Base-by-base conservation (phyloP, 2,113 vertebrate species). In the Cyphomyrus discorhynchus region DNA sequence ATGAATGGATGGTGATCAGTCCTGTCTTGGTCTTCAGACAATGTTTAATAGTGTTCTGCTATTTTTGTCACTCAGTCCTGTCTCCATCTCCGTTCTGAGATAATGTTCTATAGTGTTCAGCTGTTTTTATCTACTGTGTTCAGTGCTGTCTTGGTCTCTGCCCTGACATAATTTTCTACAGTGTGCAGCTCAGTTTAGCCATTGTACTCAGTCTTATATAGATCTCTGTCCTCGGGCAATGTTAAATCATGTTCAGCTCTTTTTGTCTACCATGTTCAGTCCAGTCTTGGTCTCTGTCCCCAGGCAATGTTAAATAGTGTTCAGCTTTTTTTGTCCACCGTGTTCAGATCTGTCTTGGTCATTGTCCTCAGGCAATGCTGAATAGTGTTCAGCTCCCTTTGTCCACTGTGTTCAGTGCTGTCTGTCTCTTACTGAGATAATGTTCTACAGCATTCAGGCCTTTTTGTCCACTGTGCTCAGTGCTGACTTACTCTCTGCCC, bases 131-230 rank as follows among this genome's bases (percentile, higher is more conserved):
- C 24, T 24, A 62, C 21, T 13, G 7, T 85, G 46, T 17, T 42
- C 6, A 50, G 47, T 83, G 8, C 31, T 27, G 13, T 47, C 27
- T 31, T 46, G 56, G 6, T 84, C 4, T 52, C 66, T 42, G 42
- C 87, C 49, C 9, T n/a, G 88, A 99, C 98, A 95, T 99, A 50
- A 96, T 99, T 87, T 96, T 99, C 89, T 98, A 99, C 58, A 62
- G 6, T 62, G 24, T 62, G 24, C 58, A 3, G 24, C 58, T 62
- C 24, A n/a, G 24, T 62, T 66, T 66, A 7, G 27, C 58, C 58
- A 9, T 62, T 62, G 58, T 85, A 46, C 13, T 82, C 13, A 50
- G 49, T 58, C 13, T 31, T 27, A 82, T n/a, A 17, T 66, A 2
- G 35, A 35, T 42, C 35, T 19, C 58, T 62, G 24, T n/a, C 24